Base-by-base conservation (phyloP, 2,888 invertebrate genomes). In the Koerneria pararmatus region DNA sequence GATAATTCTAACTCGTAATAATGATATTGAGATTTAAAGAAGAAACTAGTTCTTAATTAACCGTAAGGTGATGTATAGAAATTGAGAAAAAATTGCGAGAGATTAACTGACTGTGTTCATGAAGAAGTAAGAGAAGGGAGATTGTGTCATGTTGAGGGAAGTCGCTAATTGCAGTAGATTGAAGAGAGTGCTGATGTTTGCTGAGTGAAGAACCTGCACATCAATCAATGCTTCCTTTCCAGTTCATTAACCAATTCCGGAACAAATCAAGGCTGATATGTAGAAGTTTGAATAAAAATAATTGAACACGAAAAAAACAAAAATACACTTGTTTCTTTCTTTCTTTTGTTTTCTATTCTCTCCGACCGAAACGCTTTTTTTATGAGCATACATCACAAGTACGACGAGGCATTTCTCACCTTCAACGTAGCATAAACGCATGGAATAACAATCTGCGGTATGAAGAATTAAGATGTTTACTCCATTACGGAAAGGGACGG, bases 141-240 rank as follows among this genome's bases (percentile, higher is more conserved):
- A 71, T 49, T 81, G 79, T 1, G 80, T 78, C 81, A 81, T 81
- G 60, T 79, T 79, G 53, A 81, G 62, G 3, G 71, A 71, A 51
- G 75, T 68, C 3, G 81, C 81, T 46, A 74, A 72, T 48, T 76
- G 73, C 8, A 81, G 69, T 24, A 81, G 67, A 65, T 73, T 74
- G 70, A 80, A 78, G 15, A 79, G 69, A 31, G 73, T 72, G 11
- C 80, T 75, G 60, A 81, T 74, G 64, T 81, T 78, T 27, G 73
- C 71, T 6, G 81, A 77, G 67, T 81, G 81, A 24, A 81, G 73
- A 35, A 81, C 74, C 80, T 80, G 69, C 62, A 70, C 41, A 32
- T 31, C 8, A 29, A 61, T 11, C 15, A 46, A n/a, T 46, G n/a
- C n/a, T n/a, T n/a, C n/a, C n/a, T n/a, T n/a, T n/a, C n/a, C n/a